phyloP scores from a whole-genome alignment of 2,113 vertebrate genomes.

The Ranitomeya variabilis region DNA sequence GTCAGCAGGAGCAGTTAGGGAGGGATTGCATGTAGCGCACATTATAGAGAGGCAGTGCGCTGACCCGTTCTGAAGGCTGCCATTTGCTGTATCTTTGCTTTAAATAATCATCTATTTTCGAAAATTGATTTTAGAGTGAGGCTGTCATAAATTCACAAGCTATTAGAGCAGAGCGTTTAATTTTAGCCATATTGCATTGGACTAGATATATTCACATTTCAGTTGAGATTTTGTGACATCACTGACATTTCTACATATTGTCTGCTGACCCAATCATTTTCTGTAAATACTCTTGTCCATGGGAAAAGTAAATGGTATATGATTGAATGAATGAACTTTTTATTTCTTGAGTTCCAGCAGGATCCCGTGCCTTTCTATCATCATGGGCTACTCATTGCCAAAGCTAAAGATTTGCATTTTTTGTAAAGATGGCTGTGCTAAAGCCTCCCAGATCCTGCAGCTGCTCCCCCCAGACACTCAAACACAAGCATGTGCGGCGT shows the following conservation, averaged over 20 bases:
- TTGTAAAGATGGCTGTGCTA: too few species aligned
- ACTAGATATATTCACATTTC: background rate
- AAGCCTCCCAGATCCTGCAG: too few species aligned
- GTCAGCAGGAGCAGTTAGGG: constrained; percentile 26
- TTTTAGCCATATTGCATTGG: background rate
- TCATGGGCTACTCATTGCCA: background rate
- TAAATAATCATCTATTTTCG: constrained; percentile 40
- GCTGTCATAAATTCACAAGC: background rate
- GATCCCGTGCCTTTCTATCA: background rate
- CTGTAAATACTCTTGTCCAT: background rate
- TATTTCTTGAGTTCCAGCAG: background rate
- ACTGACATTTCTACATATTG: background rate
- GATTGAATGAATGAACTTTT: background rate
- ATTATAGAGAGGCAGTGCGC: constrained; percentile 17
- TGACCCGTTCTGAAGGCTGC: constrained; percentile 33
- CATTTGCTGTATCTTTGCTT: constrained; percentile 33
- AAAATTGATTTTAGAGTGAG: constrained; percentile 41
- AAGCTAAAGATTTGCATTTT: background rate
- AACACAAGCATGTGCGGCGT: too few species aligned
- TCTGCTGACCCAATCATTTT: background rate
- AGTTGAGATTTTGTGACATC: background rate
- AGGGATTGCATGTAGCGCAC: constrained; percentile 14
- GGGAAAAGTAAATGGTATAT: background rate
- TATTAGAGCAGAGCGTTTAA: background rate
- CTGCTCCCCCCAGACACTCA: too few species aligned